A percentile compares a stretch with the other conserved stretches of the same genome.
phyloP scores from a whole-genome alignment of 2,113 vertebrate species.

The Gracilinanus agilis region DNA sequence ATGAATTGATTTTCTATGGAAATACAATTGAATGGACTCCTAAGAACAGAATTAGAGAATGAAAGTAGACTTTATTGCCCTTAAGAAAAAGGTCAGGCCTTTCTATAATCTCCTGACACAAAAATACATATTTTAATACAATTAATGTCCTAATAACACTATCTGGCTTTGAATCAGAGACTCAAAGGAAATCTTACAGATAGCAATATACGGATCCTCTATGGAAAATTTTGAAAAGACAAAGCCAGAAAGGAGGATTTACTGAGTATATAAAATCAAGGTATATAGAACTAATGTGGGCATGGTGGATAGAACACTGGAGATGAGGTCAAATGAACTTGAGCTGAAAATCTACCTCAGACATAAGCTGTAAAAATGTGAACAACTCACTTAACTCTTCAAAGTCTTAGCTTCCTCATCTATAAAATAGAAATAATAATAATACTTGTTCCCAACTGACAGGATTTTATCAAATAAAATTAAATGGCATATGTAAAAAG shows the following conservation, averaged over 20 bases:
- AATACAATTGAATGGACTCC: background rate
- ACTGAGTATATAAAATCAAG: background rate
- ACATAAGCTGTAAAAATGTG: background rate
- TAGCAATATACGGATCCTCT: background rate
- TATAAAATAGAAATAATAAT: background rate
- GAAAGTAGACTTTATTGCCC: background rate
- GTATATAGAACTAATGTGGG: background rate
- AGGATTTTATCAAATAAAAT: background rate
- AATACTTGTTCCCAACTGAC: background rate
- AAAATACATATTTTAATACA: background rate
- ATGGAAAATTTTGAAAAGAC: background rate
- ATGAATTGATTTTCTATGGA: background rate
- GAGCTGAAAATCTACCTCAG: background rate
- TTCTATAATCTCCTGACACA: background rate
- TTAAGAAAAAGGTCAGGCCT: background rate
- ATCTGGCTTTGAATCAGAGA: background rate
- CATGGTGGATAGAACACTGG: background rate
- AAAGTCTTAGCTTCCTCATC: background rate
- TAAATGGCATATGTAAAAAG: background rate
- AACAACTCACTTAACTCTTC: background rate
- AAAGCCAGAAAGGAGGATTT: background rate
- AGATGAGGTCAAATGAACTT: background rate
- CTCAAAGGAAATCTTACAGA: background rate
- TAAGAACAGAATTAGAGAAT: background rate
- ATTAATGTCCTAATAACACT: background rate